phyloP scores from a whole-genome alignment of 1,140 invertebrate genomes.

The Odontomachus brunneus region DNA sequence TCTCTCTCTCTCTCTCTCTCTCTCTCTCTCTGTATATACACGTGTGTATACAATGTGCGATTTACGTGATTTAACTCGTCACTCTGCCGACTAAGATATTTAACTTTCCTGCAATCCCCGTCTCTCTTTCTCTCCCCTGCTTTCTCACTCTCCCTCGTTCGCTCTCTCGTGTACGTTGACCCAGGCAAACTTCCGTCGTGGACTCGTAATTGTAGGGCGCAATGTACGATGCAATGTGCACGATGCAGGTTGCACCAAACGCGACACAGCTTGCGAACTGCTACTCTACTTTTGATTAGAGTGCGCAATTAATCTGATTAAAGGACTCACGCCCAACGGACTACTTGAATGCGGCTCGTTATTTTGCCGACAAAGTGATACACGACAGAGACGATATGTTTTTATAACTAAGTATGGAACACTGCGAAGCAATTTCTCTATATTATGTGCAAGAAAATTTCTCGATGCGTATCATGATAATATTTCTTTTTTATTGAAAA shows the following conservation, averaged over 20 bases:
- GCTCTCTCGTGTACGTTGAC: neutral
- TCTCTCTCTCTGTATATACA: no score
- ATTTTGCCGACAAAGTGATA: no score
- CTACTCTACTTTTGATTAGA: neutral
- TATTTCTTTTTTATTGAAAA: no score
- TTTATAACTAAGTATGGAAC: no score
- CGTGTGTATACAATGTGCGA: neutral
- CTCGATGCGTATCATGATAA: no score
- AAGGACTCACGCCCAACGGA: no score
- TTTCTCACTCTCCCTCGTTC: constrained; percentile 3
- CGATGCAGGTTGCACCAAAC: neutral
- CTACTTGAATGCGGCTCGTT: no score
- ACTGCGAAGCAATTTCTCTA: no score
- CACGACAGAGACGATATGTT: no score
- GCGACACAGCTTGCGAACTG: neutral
- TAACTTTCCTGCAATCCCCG: constrained; percentile 19
- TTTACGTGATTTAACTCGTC: constrained; percentile 53
- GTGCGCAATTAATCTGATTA: no score
- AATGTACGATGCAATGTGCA: neutral
- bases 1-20: no score
- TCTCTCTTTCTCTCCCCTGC: constrained; percentile 4
- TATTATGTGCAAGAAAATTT: no score
- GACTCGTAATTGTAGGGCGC: constrained; percentile 16
- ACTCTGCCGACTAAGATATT: constrained; percentile 45
- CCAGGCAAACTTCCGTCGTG: neutral